Evolutionary conservation across 2,888 invertebrate species (phyloP).

Genomic region (Orthosia cruda): DNA sequence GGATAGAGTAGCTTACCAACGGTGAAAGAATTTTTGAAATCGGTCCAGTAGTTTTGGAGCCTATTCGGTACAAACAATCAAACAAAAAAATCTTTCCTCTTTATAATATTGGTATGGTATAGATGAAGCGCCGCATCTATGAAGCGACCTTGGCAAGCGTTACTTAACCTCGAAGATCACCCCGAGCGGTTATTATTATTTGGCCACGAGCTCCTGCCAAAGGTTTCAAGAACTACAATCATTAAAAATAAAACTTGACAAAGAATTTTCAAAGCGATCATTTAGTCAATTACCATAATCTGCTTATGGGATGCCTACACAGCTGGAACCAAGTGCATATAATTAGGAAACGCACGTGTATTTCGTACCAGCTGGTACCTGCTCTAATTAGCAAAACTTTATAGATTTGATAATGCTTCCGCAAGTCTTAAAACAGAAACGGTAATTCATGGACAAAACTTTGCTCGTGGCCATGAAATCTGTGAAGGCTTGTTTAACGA

Average conservation of each 20-base stretch:
- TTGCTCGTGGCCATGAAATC: not conserved
- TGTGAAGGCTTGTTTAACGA: not conserved
- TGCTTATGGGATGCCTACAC: not conserved
- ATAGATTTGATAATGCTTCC: not conserved
- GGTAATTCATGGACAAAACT: not conserved
- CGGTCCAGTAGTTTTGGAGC: too few species aligned
- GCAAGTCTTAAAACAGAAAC: not conserved
- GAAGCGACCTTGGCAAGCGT: too few species aligned
- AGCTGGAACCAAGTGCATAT: not conserved
- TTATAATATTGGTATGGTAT: too few species aligned
- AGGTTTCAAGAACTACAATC: too few species aligned
- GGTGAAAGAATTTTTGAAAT: too few species aligned
- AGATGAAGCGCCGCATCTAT: too few species aligned
- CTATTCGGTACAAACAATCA: too few species aligned
- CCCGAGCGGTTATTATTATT: too few species aligned
- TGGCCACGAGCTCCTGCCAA: too few species aligned
- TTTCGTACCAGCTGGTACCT: conserved; percentile 4
- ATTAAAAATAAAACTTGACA: not conserved
- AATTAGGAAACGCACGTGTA: conserved; percentile 1
- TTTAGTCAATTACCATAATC: not conserved
- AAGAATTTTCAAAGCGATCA: not conserved
- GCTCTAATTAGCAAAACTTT: not conserved
- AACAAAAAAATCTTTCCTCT: too few species aligned
- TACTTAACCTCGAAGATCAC: too few species aligned
- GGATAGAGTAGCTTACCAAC: too few species aligned